These are phyloP conservation scores for Oscarella lobularis DNA, from an alignment of 37 sponge, comb jelly and placozoan species.

Conservation along the genomic window DNA sequence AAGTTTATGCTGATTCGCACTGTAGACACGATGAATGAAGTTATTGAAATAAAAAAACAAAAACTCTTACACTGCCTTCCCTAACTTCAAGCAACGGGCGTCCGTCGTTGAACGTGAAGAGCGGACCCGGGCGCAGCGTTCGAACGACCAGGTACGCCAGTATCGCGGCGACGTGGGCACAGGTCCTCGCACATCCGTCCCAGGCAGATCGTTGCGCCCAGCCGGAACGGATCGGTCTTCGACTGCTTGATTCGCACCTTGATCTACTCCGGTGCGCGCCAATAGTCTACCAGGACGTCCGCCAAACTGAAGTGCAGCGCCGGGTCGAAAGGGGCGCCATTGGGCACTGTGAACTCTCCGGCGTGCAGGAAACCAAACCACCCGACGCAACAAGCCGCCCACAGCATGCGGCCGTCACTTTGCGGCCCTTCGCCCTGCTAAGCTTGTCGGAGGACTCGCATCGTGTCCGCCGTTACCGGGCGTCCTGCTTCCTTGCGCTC, in stretches of 20 bases:
- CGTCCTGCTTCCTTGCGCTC: too few species aligned
- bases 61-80: too few species aligned
- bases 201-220: too few species aligned
- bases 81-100: slow-evolving; percentile 4
- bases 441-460: too few species aligned
- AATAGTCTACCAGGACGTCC: neutral
- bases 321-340: neutral
- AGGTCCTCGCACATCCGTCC: too few species aligned
- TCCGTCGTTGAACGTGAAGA: slow-evolving; percentile 7
- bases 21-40: too few species aligned
- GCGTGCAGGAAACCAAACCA: neutral
- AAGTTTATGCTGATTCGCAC: too few species aligned
- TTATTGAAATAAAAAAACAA: too few species aligned
- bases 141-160: neutral
- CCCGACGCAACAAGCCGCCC: neutral
- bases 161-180: neutral
- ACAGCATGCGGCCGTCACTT: too few species aligned
- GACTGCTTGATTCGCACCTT: neutral
- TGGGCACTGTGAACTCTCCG: neutral
- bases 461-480: too few species aligned
- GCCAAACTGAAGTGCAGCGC: neutral
- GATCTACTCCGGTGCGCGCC: neutral
- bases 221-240: neutral
- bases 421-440: too few species aligned
- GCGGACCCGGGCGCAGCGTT: neutral